Evolutionary conservation across 2,797 vertebrate genomes (phyloP), one percentile per base, ranked within the genome.

Genomic region (Myotis findleyi): DNA sequence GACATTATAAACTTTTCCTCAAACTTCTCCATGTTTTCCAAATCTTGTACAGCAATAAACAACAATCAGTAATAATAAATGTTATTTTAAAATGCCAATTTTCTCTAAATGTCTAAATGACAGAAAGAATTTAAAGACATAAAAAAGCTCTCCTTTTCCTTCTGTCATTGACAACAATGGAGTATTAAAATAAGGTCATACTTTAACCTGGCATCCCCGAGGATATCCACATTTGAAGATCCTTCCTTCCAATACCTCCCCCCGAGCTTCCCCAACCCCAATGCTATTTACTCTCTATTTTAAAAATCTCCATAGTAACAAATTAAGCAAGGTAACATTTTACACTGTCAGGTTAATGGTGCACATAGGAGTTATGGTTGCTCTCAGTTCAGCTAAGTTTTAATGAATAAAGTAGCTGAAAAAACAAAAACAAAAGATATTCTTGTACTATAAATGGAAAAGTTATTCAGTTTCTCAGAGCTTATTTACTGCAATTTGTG

Each of bases 321-420:
- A 90, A 96, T 90, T 72, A 93, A 96, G 72, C 81, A 79, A 87
- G 66, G 41, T 92, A 95, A 68, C 25, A 69, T 89, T 95, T 95
- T 92, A 92, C 95, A 90, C 82, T 95, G 51, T 76, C 93, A 93
- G 91, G 18, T 80, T 96, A 95, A 96, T 79, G 57, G 89, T 57
- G 4, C 77, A 93, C 38, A 92, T 1, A 82, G 57, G 72, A 97
- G 62, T 82, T 88, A 89, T 8, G 36, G 57, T 27, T 83, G 55
- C 57, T 93, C 92, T 96, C 73, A 66, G 71, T 92, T 93, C 93
- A 95, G 87, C 92, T 88, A 95, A 91, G 94, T 95, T 84, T 87
- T 95, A 96, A 88, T 88, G 85, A 95, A 77, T 72, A 96, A 95
- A 94, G 53, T 76, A 76, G 20, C 36, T 92, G 27, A 36, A 95